Conservation (phyloP, 2,888 invertebrate species). For the Acronicta leporina region DNA sequence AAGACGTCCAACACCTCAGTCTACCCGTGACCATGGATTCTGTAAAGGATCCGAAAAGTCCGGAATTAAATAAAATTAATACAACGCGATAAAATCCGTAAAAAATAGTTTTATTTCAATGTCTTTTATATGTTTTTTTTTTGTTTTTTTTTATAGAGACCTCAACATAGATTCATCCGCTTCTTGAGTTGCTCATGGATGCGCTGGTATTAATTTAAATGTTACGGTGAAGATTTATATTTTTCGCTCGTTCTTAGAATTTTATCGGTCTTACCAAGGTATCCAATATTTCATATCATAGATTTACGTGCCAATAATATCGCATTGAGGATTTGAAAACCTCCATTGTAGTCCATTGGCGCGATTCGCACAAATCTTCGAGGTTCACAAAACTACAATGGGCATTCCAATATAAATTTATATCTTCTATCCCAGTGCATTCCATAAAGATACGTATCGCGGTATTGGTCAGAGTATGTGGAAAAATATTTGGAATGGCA, state of each 20-base stretch:
- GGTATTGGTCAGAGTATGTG: constrained; percentile 34
- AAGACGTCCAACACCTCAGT: too few species aligned
- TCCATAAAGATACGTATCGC: constrained; percentile 52
- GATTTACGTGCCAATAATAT: constrained; percentile 53
- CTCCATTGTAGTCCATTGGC: constrained; percentile 45
- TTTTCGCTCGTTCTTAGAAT: constrained; percentile 19
- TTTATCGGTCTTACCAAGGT: constrained; percentile 15
- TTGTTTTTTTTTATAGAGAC: too few species aligned
- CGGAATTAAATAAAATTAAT: too few species aligned
- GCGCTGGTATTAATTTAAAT: too few species aligned
- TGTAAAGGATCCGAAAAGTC: too few species aligned
- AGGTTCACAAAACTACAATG: constrained; percentile 61
- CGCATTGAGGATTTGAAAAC: constrained; percentile 38
- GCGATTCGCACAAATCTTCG: constrained; percentile 57
- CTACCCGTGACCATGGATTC: too few species aligned
- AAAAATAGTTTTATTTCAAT: too few species aligned
- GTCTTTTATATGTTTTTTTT: too few species aligned
- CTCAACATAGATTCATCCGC: too few species aligned
- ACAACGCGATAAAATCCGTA: too few species aligned
- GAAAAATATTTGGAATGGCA: constrained; percentile 55
- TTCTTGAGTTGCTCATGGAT: too few species aligned
- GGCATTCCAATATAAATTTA: constrained; percentile 64
- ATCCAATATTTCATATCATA: constrained; percentile 43
- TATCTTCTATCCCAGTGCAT: constrained; percentile 56
- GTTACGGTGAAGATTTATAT: background rate